A percentile compares a stretch with the other conserved stretches of the same genome.
Conservation (phyloP, 2,113 vertebrate genomes). For the Odontophorus gujanensis region DNA sequence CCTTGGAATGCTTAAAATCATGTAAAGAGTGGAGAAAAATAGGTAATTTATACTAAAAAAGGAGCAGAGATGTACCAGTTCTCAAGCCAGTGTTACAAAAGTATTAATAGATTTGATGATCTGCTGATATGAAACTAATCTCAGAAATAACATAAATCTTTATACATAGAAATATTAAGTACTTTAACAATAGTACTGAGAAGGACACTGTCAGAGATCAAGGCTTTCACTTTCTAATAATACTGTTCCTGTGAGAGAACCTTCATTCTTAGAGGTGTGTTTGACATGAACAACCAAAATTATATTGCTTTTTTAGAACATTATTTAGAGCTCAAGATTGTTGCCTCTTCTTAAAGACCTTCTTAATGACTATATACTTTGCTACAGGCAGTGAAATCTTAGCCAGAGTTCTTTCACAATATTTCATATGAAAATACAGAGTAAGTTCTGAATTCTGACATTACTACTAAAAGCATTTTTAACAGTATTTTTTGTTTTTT, state of each 20-base stretch:
- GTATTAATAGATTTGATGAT: neutral
- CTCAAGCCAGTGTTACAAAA: neutral
- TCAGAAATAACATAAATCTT: neutral
- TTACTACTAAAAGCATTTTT: neutral
- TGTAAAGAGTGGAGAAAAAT: neutral
- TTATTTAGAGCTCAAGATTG: neutral
- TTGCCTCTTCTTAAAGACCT: neutral
- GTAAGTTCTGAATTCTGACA: conserved; percentile 29
- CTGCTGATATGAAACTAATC: neutral
- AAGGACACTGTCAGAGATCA: neutral
- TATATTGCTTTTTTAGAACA: neutral
- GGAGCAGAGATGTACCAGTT: neutral
- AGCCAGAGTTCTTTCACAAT: neutral
- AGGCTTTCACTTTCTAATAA: neutral
- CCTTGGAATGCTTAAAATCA: neutral
- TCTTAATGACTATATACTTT: neutral
- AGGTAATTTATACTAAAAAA: neutral
- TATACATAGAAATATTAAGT: neutral
- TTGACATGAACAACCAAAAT: neutral
- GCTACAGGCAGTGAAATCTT: neutral
- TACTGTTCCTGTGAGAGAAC: neutral
- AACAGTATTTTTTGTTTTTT: neutral
- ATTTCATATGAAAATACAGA: neutral
- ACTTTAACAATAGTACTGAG: neutral
- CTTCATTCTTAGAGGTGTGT: neutral